phyloP scores from a whole-genome alignment of 2,797 vertebrate species.

The Coranthus polyacanthus region DNA sequence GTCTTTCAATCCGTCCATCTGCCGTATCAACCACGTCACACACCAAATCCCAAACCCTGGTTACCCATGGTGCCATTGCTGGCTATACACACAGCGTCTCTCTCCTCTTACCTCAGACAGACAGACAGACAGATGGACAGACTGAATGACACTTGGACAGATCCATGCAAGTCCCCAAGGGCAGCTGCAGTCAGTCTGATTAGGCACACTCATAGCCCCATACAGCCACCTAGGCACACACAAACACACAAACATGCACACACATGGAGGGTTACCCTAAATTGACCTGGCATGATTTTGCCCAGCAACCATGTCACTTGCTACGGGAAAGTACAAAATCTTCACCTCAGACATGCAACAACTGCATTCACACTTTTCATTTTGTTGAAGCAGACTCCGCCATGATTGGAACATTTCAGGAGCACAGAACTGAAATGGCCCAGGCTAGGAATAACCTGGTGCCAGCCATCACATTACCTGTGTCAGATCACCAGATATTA shows the following conservation, averaged over 20 bases:
- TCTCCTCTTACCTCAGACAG: slow-evolving; percentile 51
- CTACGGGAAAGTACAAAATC: slow-evolving; percentile 24
- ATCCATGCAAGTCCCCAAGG: slow-evolving; percentile 68
- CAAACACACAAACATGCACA: slow-evolving; percentile 11
- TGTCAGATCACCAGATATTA: slow-evolving; percentile 71
- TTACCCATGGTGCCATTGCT: slow-evolving; percentile 24
- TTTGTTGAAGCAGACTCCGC: slow-evolving; percentile 16
- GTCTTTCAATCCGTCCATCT: slow-evolving; percentile 62
- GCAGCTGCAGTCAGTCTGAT: slow-evolving; percentile 79
- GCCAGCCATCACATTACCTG: slow-evolving; percentile 30
- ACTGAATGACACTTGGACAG: slow-evolving; percentile 71
- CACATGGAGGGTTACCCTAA: slow-evolving; percentile 32
- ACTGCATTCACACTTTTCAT: slow-evolving; percentile 29
- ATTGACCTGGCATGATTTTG: slow-evolving; percentile 59
- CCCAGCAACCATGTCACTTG: slow-evolving; percentile 36
- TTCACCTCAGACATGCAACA: slow-evolving; percentile 24
- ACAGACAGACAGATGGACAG: slow-evolving; percentile 58
- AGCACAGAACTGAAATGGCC: slow-evolving; percentile 24
- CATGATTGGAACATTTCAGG: slow-evolving; percentile 17
- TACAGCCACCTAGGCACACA: slow-evolving; percentile 33
- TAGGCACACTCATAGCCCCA: slow-evolving; percentile 57
- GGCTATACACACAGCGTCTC: slow-evolving; percentile 51
- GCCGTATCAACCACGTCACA: slow-evolving; percentile 43
- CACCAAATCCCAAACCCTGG: slow-evolving; percentile 50
- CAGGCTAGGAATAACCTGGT: not conserved